These are phyloP conservation scores for Archips xylosteana DNA, from an alignment of 2,888 invertebrate species.

Conservation along the genomic window DNA sequence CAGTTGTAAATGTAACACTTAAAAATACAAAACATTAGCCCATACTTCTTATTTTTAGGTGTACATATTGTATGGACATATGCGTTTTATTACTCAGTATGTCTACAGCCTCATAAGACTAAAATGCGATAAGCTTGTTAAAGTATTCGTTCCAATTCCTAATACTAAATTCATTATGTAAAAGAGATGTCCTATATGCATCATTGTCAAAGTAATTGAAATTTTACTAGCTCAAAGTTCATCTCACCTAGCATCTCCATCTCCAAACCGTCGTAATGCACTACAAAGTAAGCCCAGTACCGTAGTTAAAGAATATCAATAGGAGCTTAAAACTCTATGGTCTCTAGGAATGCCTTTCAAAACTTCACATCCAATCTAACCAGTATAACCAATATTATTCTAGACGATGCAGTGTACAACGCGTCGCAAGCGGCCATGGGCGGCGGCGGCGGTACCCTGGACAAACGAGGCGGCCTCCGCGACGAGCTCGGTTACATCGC, in stretches of 20 bases:
- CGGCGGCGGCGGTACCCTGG: slow-evolving; percentile 89
- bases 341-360: no score
- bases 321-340: background rate
- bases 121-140: background rate
- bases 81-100: background rate
- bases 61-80: background rate
- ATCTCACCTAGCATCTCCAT: no score
- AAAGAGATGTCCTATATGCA: no score
- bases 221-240: no score
- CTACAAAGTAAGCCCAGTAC: no score
- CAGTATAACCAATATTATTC: background rate
- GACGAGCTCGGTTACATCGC: slow-evolving; percentile 97
- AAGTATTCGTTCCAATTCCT: no score
- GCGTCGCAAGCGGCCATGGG: slow-evolving; percentile 89
- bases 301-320: background rate
- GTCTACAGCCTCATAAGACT: background rate
- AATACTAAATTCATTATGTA: no score
- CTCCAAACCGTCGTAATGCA: no score
- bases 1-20: background rate
- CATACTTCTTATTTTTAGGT: background rate
- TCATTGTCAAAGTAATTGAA: no score
- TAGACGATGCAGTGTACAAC: slow-evolving; percentile 97
- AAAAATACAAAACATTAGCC: no score
- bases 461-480: slow-evolving; percentile 92
- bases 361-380: no score